Evolutionary conservation across 1,140 invertebrate genomes (phyloP).

Genomic region (Tenebrio molitor): DNA sequence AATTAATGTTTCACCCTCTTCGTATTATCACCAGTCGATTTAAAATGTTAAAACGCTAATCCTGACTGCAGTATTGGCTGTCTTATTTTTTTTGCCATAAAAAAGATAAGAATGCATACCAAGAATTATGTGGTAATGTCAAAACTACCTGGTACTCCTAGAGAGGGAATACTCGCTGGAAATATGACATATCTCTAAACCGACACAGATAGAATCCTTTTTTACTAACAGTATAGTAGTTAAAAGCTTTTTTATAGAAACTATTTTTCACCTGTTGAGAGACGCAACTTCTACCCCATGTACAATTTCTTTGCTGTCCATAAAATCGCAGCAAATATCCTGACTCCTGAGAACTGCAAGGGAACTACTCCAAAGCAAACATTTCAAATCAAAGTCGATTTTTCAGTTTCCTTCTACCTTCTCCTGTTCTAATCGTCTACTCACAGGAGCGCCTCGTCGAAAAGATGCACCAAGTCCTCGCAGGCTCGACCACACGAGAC

Average conservation of each 20-base stretch:
- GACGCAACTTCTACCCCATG: not conserved
- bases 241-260: not conserved
- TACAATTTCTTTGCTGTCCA: not conserved
- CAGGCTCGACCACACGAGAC: conserved; percentile 54
- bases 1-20: too few species aligned
- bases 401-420: conserved; percentile 64
- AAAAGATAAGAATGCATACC: not conserved
- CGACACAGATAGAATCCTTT: not conserved
- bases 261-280: not conserved
- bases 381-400: conserved; percentile 82
- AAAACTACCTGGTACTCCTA: not conserved
- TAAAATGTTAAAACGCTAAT: not conserved
- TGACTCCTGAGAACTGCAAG: not conserved
- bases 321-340: not conserved
- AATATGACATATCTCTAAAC: not conserved
- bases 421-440: too few species aligned
- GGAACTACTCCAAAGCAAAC: conserved; percentile 74
- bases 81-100: not conserved
- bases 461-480: conserved; percentile 77
- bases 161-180: not conserved
- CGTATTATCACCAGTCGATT: too few species aligned
- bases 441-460: conserved; percentile 13
- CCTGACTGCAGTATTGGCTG: not conserved
- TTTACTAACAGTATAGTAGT: not conserved
- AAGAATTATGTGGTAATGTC: not conserved